Percentiles rank a stretch among this genome's conserved stretches.
Evolutionary conservation across 2,888 invertebrate genomes (phyloP).

Genomic region (Masnerella sp.): DNA sequence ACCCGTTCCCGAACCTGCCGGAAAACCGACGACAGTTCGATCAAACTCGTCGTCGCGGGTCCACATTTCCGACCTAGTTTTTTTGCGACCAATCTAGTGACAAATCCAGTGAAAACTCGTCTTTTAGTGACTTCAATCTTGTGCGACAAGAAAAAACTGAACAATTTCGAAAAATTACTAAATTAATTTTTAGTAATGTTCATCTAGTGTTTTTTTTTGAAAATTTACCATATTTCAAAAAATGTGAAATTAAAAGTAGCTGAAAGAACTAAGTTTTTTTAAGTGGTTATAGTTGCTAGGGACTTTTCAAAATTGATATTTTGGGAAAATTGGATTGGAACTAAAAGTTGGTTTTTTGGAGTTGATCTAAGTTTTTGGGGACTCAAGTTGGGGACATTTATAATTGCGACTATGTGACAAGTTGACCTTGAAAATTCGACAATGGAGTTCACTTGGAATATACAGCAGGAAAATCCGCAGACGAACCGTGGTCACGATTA

Average conservation of each 20-base stretch:
- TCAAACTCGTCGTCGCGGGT: slow-evolving; percentile 12
- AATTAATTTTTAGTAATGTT: no score
- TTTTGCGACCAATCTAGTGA: not conserved
- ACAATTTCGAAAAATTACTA: no score
- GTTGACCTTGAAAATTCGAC: slow-evolving; percentile 12
- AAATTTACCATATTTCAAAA: no score
- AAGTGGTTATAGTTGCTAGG: no score
- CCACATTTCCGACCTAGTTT: not conserved
- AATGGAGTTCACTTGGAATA: slow-evolving; percentile 60
- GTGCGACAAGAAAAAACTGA: no score
- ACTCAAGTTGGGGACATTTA: not conserved
- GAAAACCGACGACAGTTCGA: slow-evolving; percentile 33
- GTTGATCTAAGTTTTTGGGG: no score
- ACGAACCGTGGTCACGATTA: slow-evolving; percentile 47
- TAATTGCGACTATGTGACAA: slow-evolving; percentile 40
- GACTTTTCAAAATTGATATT: no score
- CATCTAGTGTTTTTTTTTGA: no score
- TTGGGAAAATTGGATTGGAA: not conserved
- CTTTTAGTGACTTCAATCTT: no score
- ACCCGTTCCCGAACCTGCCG: slow-evolving; percentile 25
- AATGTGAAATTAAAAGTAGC: no score
- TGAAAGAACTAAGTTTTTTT: no score
- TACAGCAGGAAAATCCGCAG: slow-evolving; percentile 53
- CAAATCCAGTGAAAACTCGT: not conserved
- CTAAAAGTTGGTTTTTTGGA: no score